phyloP scores from a whole-genome alignment of 2,888 invertebrate species.

The Eulithis prunata region DNA sequence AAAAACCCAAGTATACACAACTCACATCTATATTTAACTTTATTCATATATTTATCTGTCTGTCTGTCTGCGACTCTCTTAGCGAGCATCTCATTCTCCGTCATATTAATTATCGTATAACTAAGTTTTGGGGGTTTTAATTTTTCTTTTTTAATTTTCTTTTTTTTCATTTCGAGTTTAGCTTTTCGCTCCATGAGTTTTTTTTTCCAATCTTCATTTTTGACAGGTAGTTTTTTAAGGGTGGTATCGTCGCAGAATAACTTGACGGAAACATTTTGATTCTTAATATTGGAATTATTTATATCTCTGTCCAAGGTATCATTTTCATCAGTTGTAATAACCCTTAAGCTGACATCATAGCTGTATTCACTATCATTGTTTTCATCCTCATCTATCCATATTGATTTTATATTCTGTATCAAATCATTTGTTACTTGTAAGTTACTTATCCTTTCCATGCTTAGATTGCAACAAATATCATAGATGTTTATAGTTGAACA shows the following conservation, averaged over 20 bases:
- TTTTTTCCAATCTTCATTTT: background rate
- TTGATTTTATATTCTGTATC: slow-evolving; percentile 11
- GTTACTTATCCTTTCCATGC: background rate
- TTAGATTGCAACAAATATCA: slow-evolving; percentile 26
- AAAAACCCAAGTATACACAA: slow-evolving; percentile 27
- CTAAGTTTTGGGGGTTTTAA: slow-evolving; percentile 12
- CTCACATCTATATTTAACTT: slow-evolving; percentile 26
- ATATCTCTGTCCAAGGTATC: background rate
- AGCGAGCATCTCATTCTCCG: slow-evolving; percentile 23
- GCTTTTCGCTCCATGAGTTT: slow-evolving; percentile 4
- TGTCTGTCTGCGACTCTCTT: slow-evolving; percentile 21
- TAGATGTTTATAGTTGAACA: background rate
- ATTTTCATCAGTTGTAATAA: background rate
- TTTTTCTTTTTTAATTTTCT: background rate
- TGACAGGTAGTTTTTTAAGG: too few relatives aligned
- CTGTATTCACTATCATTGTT: background rate
- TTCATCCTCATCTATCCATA: background rate
- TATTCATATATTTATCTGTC: slow-evolving; percentile 26
- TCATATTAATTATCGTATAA: slow-evolving; percentile 25
- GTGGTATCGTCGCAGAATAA: slow-evolving; percentile 5
- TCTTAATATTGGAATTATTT: slow-evolving; percentile 10
- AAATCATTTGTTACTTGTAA: slow-evolving; percentile 1
- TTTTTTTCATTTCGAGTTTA: slow-evolving; percentile 2
- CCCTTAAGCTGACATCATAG: background rate
- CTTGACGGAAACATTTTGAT: slow-evolving; percentile 14